Evolutionary conservation across 2,888 invertebrate genomes (phyloP), one percentile per base, ranked within the genome.

Genomic region (Epirrita christyi): DNA sequence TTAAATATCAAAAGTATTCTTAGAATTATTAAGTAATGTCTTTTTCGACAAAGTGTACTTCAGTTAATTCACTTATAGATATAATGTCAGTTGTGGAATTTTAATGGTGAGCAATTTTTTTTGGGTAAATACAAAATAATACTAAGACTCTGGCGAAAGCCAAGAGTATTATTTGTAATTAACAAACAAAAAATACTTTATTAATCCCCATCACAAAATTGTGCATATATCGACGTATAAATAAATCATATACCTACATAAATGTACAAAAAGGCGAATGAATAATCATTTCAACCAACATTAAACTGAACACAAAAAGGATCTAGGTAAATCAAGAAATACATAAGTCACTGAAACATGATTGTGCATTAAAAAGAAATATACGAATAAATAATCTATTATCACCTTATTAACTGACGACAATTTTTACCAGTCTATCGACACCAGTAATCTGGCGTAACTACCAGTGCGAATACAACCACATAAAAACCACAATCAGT

Each of bases 1-100:
- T 75, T 77, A 81, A 83, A 86, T 85, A 86, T 83, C 81, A 88
- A 89, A 87, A 84, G 75, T 86, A 85, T 81, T 81, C 85, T 88
- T 88, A 89, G 78, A 75, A 54, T 82, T 80, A 85, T 75, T 80
- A 85, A 84, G 83, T 83, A 85, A 85, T 87, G 88, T 90, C 88
- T 89, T 90, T 88, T 87, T 76, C 72, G 85, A 89, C 86, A 83
- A 75, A 73, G 75, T 88, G 88, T 89, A 90, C 88, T 89, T 87
- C 74, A 80, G 77, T 80, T 80, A 76, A 78, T 82, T 80, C 72
- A 82, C 86, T 88, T 83, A 87, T 73, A 85, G 78, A 80, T 81
- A 78, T 83, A 68, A 62, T 61, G 81, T 84, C 76, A 76, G 71
- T 78, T 81, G 74, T 76, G 82, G 83, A 81, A 78, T 83, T 56